Conservation (phyloP, 2,797 vertebrate species). For the Dermochelys coriacea region DNA sequence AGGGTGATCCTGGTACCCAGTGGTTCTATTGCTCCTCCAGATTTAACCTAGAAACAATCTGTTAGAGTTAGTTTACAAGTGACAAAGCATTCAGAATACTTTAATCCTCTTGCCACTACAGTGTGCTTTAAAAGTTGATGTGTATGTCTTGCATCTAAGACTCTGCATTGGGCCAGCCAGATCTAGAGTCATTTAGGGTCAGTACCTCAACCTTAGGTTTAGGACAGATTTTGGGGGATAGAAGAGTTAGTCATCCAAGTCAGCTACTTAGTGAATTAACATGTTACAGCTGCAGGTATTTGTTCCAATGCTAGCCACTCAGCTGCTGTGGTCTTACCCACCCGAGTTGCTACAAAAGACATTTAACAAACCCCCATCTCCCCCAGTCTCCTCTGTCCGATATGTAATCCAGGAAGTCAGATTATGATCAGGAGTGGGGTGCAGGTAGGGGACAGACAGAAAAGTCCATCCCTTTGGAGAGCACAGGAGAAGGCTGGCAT, state of each 20-base stretch:
- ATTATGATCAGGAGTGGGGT: background rate
- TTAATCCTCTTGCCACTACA: background rate
- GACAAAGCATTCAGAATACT: background rate
- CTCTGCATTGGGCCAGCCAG: background rate
- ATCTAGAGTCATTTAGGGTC: fast-evolving
- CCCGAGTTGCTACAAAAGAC: fast-evolving
- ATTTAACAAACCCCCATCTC: fast-evolving
- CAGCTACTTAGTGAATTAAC: background rate
- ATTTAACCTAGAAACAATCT: constrained; percentile 86
- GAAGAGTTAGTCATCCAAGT: background rate
- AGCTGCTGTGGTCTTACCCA: background rate
- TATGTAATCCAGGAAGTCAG: too few species aligned
- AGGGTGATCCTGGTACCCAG: constrained; percentile 91
- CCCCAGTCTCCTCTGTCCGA: fast-evolving
- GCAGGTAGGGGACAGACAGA: background rate
- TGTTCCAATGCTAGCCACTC: background rate
- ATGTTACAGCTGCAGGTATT: background rate
- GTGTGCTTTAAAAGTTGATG: fast-evolving
- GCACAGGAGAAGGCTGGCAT: background rate
- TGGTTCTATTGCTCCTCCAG: constrained; percentile 91
- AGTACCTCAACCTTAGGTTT: fast-evolving
- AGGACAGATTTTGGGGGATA: fast-evolving
- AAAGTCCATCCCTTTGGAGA: background rate
- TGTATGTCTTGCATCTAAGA: background rate
- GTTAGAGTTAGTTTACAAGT: background rate